phyloP scores from a whole-genome alignment of 2,888 invertebrate species.

The Cotesia congregata region DNA sequence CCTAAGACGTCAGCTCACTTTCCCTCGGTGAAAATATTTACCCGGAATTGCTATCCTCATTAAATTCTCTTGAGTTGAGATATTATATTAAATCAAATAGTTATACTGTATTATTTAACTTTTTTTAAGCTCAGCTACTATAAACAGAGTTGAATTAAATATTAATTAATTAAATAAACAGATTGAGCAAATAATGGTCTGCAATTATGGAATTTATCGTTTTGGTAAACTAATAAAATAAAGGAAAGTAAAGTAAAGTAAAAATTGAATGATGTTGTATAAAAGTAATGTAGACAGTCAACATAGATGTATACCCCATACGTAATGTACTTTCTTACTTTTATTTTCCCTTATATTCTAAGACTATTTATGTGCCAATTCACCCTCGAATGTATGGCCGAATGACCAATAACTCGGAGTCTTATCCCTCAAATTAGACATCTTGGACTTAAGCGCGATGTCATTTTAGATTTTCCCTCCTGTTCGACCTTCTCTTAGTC shows the following conservation, averaged over 20 bases:
- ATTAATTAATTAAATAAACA: neutral
- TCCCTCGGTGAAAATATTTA: conserved; percentile 26
- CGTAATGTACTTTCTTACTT: conserved; percentile 22
- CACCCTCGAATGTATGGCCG: conserved; percentile 43
- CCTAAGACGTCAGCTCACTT: conserved; percentile 26
- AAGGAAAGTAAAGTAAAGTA: conserved; percentile 7
- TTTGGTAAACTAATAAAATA: neutral
- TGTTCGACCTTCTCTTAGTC: conserved; percentile 20
- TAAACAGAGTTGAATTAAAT: neutral
- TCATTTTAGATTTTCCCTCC: conserved; percentile 36
- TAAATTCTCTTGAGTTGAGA: neutral
- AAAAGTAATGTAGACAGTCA: conserved; percentile 7
- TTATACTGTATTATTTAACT: neutral
- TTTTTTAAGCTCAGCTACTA: neutral
- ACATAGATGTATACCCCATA: conserved; percentile 16
- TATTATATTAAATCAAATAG: neutral
- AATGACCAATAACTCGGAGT: conserved; percentile 61
- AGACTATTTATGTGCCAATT: conserved; percentile 54
- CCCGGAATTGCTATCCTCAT: conserved; percentile 15
- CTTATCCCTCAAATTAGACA: conserved; percentile 61
- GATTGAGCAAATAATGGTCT: neutral
- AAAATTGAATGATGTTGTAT: conserved; percentile 21
- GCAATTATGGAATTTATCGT: neutral
- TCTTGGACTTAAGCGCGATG: conserved; percentile 16
- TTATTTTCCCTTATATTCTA: conserved; percentile 47